Evolutionary conservation across 2,797 vertebrate genomes (phyloP), one percentile per base, ranked within the genome.

Genomic region (Rhinichthys osculus): DNA sequence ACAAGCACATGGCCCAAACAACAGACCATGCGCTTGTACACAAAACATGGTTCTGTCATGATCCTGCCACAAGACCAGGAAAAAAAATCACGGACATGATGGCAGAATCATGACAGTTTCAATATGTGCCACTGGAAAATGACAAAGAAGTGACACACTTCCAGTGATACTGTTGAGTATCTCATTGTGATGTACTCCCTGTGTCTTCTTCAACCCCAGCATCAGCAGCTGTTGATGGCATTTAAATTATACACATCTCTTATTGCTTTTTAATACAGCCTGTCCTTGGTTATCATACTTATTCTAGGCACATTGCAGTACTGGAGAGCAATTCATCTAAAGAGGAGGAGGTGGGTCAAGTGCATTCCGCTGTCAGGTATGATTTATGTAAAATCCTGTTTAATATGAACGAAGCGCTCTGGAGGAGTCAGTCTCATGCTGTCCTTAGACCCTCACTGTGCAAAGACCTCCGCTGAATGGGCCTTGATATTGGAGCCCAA

Each of bases 381-480:
- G 88, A 85, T 87, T 87, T 87, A 86, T 69, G 81, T 85, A 83
- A 74, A 83, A 77, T 83, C 44, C 85, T 64, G 83, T 82, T 79
- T 87, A 85, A 79, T 69, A 82, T 78, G 47, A 89, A 67, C 13
- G 17, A 44, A 40, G 23, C 8, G 40, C 72, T 84, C 44, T 78
- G 42, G 57, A 42, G 40, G 50, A 86, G 84, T 73, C 72, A 62
- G 84, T 62, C 78, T 81, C 76, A 70, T 27, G 27, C 81, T 76
- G 78, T 88, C 66, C 77, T 81, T 57, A 70, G 84, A 57, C 76
- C 84, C 82, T 83, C 27, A 33, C 84, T 52, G 81, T 76, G 42
- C 54, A 54, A 54, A 38, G 69, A 74, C 6, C 50, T 80, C 40
- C n/a, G 1, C 74, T 27, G 35, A 67, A 30, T 38, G 74, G 74